These are phyloP conservation scores for Lonchura striata DNA, from an alignment of 2,113 vertebrate genomes.

Conservation along the genomic window DNA sequence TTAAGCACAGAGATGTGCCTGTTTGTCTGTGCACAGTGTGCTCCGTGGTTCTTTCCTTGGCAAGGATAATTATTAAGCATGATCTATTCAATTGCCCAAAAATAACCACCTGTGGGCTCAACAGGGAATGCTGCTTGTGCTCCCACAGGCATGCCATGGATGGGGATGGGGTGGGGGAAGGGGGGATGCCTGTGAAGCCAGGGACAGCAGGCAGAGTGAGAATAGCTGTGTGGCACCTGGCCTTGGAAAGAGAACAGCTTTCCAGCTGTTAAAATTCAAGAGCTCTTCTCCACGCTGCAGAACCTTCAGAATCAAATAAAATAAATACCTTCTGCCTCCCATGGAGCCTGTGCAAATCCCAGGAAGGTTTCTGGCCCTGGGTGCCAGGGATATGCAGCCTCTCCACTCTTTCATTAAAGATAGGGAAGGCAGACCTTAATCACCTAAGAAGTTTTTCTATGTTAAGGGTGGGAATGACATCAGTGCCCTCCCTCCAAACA, in stretches of 20 bases:
- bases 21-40: neutral
- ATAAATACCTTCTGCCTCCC: rapidly evolving
- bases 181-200: neutral
- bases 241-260: neutral
- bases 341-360: rapidly evolving
- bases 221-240: neutral
- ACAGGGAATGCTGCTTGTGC: neutral
- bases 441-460: neutral
- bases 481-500: neutral
- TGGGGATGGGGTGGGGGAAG: neutral
- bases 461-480: neutral
- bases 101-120: neutral
- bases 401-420: neutral
- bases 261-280: neutral
- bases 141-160: neutral
- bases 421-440: neutral
- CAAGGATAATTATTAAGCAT: neutral
- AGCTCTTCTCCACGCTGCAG: neutral
- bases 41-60: neutral
- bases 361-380: neutral
- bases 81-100: neutral
- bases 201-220: neutral
- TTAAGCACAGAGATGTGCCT: rapidly evolving
- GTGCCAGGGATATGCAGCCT: neutral
- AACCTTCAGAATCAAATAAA: neutral